Conservation (phyloP, 2,797 vertebrate genomes). For the Valencia hispanica region DNA sequence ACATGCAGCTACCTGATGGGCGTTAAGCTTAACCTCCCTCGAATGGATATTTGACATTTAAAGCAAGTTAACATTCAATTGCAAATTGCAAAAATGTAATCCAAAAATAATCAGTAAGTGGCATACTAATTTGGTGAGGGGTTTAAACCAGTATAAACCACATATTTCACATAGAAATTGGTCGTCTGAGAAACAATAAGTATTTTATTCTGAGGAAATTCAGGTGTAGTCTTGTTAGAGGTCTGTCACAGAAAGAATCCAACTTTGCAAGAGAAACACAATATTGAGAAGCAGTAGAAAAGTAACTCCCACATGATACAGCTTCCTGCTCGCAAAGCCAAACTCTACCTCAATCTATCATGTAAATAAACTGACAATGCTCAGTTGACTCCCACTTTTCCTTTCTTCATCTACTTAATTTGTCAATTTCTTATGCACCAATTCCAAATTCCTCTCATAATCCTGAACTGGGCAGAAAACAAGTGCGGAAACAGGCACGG, state of each 20-base stretch:
- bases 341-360: neutral
- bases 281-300: neutral
- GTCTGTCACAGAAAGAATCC: constrained; percentile 35
- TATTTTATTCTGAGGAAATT: constrained; percentile 17
- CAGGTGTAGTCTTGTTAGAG: constrained; percentile 15
- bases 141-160: neutral
- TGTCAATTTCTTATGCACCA: neutral
- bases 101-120: too few species aligned
- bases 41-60: neutral
- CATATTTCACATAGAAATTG: neutral
- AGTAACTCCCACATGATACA: neutral
- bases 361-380: neutral
- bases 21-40: neutral
- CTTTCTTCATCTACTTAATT: neutral
- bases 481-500: neutral
- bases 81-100: neutral
- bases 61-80: neutral
- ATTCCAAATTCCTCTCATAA: neutral
- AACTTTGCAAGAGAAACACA: neutral
- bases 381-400: neutral
- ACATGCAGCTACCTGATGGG: neutral
- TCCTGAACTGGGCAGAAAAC: neutral
- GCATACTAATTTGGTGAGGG: too few species aligned
- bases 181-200: neutral
- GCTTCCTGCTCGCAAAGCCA: neutral